Evolutionary conservation across 2,113 vertebrate species (phyloP), one percentile per base, ranked within the genome.

Genomic region (Anoura caudifer): DNA sequence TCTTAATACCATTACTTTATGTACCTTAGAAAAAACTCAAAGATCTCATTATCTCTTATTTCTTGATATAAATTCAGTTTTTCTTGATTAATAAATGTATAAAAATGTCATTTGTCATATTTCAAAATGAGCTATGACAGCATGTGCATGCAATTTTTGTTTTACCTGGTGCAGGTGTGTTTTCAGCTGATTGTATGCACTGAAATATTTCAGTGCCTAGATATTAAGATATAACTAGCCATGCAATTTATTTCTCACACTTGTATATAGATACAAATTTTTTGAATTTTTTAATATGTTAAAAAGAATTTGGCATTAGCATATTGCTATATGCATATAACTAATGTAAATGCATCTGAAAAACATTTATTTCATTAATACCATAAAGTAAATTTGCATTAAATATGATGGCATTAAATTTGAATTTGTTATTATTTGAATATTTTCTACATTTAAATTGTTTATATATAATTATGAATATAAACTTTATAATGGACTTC

Each of bases 41-140:
- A 90, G 13, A 2, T 41, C 38, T 76, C 8, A 81, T 50, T 94
- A n/a, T 70, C 11, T 15, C 28, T 95, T 70, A 82, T 47, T 81
- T 87, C 5, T 87, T 97, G 90, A 70, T 38, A 65, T 20, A 91
- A 94, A 54, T 56, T 5, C 7, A 67, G 61, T 54, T 93, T 90
- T 80, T 43, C 59, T 79, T 92, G 19, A 75, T 69, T 70, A 90
- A 73, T 3, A 45, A 67, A 70, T 75, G 0, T 54, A 2, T 54
- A 69, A 85, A 89, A 92, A 75, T 79, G 14, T 59, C 33, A 81
- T 38, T 85, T 90, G 38, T 65, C 13, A 88, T 73, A 77, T 63
- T 96, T 94, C 13, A 94, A 90, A 56, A 84, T 85, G 50, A 77
- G 28, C 31, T 96, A 38, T 61, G 28, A 45, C 82, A 75, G 11